Percentiles rank a stretch among this genome's conserved stretches.
Evolutionary conservation across 2,888 invertebrate genomes (phyloP).

Genomic region (Dyspetes luteomarginatus): DNA sequence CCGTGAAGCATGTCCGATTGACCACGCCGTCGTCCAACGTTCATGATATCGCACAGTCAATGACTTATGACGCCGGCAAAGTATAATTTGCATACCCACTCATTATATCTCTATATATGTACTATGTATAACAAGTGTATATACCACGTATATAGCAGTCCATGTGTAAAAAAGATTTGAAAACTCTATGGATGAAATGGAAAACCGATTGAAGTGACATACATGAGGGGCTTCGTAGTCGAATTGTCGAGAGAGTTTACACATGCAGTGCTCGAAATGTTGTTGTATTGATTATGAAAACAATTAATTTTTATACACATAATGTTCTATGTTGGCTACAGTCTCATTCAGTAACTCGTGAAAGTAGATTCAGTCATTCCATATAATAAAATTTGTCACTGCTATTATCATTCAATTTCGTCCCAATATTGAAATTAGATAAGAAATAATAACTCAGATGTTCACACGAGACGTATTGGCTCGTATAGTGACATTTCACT

Average conservation of each 20-base stretch:
- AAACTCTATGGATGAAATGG: background rate
- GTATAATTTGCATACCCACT: conserved; percentile 76
- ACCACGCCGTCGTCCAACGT: conserved; percentile 70
- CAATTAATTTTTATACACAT: no score
- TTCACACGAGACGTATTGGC: background rate
- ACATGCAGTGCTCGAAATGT: no score
- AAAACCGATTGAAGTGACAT: no score
- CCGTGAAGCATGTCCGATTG: conserved; percentile 71
- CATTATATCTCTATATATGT: conserved; percentile 66
- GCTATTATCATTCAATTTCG: no score
- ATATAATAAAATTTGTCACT: no score
- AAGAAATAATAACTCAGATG: background rate
- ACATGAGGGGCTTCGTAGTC: no score
- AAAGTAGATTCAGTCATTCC: no score
- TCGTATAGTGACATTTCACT: background rate
- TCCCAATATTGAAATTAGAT: background rate
- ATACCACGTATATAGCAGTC: background rate
- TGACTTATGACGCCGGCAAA: conserved; percentile 75
- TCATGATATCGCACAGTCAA: conserved; percentile 75
- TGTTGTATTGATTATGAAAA: no score
- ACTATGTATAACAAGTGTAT: background rate
- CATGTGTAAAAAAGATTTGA: background rate
- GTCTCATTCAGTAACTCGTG: no score
- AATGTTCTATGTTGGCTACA: no score
- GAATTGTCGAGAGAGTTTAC: no score